Conservation (phyloP, 30 jellyfish, hydroid and myxozoan genomes). For the Turritopsis dohrnii region DNA sequence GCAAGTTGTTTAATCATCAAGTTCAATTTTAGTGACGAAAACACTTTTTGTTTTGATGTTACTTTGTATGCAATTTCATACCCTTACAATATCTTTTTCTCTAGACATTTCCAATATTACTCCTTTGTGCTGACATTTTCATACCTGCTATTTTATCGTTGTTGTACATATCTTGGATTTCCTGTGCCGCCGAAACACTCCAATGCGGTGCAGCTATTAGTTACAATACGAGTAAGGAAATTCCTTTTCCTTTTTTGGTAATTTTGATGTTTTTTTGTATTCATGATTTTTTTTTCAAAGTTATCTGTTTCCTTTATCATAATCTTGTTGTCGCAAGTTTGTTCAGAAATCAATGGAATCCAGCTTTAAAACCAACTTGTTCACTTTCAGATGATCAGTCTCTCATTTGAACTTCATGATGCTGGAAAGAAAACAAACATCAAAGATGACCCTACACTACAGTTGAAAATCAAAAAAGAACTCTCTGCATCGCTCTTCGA, state of each 20-base stretch:
- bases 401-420: conserved; percentile 63
- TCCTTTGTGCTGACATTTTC: conserved; percentile 74
- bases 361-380: no score
- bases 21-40: no score
- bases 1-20: no score
- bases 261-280: neutral
- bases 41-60: no score
- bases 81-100: neutral
- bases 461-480: conserved; percentile 8
- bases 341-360: no score
- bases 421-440: conserved; percentile 16
- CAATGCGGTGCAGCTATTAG: conserved; percentile 90
- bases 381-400: conserved; percentile 83
- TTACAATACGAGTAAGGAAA: conserved; percentile 49
- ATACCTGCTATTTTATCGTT: conserved; percentile 75
- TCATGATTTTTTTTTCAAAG: neutral
- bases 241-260: neutral
- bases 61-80: neutral
- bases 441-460: neutral
- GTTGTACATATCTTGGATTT: conserved; percentile 76
- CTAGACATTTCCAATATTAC: conserved; percentile 60
- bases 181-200: conserved; percentile 78
- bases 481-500: conserved; percentile 5
- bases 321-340: no score
- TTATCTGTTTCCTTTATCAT: no score